Base-by-base conservation (phyloP, 2,888 invertebrate genomes). In the Trichopoda pennipes region DNA sequence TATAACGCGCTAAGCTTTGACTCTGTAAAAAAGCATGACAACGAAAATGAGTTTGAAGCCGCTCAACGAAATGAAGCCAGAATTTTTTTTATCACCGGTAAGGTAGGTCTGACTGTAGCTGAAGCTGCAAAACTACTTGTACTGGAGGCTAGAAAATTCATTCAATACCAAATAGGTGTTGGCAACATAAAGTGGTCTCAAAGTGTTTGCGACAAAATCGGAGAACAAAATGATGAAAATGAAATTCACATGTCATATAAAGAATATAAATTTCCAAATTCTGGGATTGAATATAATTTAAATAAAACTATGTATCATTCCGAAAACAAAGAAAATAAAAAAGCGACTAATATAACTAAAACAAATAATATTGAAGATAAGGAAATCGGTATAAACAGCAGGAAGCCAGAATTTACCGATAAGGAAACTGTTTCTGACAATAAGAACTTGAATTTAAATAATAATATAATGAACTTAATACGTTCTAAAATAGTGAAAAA, bases 81-180 rank as follows among this genome's bases (percentile, higher is more conserved):
- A 88, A 94, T 93, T 86, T 93, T 97, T 80, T 96, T 95, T 93
- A 93, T 97, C 16, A 95, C 95, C 1, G 97, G 97, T 19, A 94
- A 93, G 88, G 93, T 95, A 86, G 96, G 96, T 42, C 90, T 98
- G 85, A 96, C 96, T 1, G 95, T 95, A 70, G 93, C 92, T 73
- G 95, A 98, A 91, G 98, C 97, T 7, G 97, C 98, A 4, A 91
- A 93, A 80, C 92, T 95, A 85, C 92, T 98, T 21, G 94, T 97
- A 21, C 88, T 92, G 19, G 97, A 97, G 91, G 97, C 98, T 32
- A 93, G 96, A 87, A 92, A 92, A 55, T 91, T 93, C 91, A 91
- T 95, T 38, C 92, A 95, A 90, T 92, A 93, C 86, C 96, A 96
- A 91, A 93, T 97, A 84, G 96, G 96, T 3, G 92, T 95, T 7